These are phyloP conservation scores for Garra rufa DNA, from an alignment of 2,113 vertebrate species.

Conservation along the genomic window DNA sequence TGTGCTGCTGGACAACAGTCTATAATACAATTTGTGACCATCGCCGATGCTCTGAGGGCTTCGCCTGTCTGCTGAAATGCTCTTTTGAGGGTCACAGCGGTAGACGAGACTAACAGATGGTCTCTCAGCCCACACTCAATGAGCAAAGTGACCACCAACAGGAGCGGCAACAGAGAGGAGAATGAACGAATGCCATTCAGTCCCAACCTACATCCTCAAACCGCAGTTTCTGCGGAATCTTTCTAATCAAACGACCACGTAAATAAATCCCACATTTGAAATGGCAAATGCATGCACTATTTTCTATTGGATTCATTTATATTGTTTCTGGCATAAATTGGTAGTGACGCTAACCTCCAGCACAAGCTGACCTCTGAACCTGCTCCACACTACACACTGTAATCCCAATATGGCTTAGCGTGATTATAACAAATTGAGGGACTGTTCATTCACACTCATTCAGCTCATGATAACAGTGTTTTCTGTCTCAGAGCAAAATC, in stretches of 20 bases:
- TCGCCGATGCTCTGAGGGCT: not conserved
- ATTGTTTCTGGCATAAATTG: not conserved
- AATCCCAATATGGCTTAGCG: not conserved
- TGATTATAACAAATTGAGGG: not conserved
- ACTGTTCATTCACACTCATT: not conserved
- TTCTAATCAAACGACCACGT: not conserved
- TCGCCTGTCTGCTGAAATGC: slow-evolving; percentile 14
- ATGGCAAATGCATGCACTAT: not conserved
- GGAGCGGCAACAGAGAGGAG: not conserved
- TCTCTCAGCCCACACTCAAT: slow-evolving; percentile 38
- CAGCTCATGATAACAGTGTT: not conserved
- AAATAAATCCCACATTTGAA: not conserved
- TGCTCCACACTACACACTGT: not conserved
- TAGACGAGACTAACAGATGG: slow-evolving; percentile 44
- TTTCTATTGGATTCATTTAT: not conserved
- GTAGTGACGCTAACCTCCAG: not conserved
- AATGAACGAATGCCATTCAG: not conserved
- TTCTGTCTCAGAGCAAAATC: not conserved
- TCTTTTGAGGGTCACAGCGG: slow-evolving; percentile 41
- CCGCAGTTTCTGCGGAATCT: not conserved
- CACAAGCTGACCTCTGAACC: not conserved
- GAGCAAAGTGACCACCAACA: slow-evolving; percentile 38
- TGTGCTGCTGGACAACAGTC: slow-evolving; percentile 19
- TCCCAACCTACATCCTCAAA: not conserved
- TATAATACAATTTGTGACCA: slow-evolving; percentile 10